These are phyloP conservation scores for Vespertilio murinus DNA, from an alignment of 2,797 vertebrate species.

Conservation along the genomic window DNA sequence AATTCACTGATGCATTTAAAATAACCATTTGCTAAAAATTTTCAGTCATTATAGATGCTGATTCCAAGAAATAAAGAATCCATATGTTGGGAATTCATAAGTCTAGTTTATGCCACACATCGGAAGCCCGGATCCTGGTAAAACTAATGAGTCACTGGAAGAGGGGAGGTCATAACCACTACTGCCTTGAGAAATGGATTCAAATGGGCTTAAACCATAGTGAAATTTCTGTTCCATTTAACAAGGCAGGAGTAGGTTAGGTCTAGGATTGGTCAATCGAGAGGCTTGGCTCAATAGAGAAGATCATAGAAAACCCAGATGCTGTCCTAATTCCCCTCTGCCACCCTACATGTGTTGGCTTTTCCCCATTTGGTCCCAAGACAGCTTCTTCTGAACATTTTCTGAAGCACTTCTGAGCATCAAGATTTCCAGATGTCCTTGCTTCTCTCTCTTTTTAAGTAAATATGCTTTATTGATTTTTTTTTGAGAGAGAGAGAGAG, in stretches of 20 bases:
- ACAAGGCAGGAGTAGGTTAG: neutral
- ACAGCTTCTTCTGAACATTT: no score
- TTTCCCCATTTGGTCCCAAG: neutral
- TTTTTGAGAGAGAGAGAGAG: no score
- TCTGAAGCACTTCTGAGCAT: neutral
- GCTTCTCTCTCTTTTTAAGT: neutral
- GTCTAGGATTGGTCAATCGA: neutral
- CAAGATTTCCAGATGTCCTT: neutral
- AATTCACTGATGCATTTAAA: neutral
- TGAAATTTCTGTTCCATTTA: neutral
- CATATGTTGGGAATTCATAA: neutral
- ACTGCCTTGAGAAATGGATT: slow-evolving; percentile 4
- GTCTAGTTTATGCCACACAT: neutral
- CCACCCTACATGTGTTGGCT: neutral
- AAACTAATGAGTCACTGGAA: neutral
- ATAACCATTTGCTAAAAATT: neutral
- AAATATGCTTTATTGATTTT: no score
- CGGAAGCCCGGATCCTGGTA: neutral
- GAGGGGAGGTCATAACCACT: neutral
- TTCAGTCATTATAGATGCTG: neutral
- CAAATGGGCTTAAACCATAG: neutral
- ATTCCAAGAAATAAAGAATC: neutral
- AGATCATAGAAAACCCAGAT: neutral
- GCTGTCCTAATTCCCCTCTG: neutral
- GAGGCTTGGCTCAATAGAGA: neutral